phyloP scores from a whole-genome alignment of 92 coral and sea anemone species.

The Umimayanthus chanpuru region DNA sequence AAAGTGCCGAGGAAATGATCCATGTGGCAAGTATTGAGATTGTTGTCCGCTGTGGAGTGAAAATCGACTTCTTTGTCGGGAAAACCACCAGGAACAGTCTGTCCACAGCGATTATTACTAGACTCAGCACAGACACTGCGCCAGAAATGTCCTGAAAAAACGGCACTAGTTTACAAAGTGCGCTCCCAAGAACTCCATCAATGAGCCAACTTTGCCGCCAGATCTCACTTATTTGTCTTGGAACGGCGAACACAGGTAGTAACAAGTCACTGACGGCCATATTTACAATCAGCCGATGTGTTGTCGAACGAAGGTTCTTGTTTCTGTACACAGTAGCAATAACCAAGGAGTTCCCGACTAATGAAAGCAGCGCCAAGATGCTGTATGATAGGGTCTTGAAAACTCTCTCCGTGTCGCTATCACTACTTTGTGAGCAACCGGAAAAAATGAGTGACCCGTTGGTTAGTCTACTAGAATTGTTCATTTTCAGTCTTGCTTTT shows the following conservation, averaged over 20 bases:
- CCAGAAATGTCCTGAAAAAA: slow-evolving; percentile 36
- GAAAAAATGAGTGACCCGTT: background rate
- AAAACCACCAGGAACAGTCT: background rate
- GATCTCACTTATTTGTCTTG: slow-evolving; percentile 15
- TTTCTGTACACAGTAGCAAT: slow-evolving; percentile 33
- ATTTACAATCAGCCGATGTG: slow-evolving; percentile 30
- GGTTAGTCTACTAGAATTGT: background rate
- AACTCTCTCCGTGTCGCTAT: slow-evolving; percentile 1
- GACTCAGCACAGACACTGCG: slow-evolving; percentile 39
- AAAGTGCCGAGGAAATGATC: slow-evolving; percentile 18
- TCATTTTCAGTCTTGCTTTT: background rate
- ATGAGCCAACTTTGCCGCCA: slow-evolving; percentile 18
- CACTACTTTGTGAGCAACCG: background rate
- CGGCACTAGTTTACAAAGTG: slow-evolving; percentile 21
- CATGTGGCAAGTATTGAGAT: slow-evolving; percentile 12
- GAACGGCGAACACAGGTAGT: slow-evolving; percentile 11
- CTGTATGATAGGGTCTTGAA: slow-evolving; percentile 15
- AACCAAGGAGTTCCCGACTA: slow-evolving; percentile 16
- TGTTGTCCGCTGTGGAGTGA: background rate
- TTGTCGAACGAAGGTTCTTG: slow-evolving; percentile 33
- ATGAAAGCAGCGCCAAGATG: background rate
- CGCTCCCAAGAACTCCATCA: slow-evolving; percentile 11
- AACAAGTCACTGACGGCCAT: slow-evolving; percentile 36
- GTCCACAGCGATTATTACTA: slow-evolving; percentile 27
- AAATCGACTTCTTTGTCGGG: slow-evolving; percentile 25